These are phyloP conservation scores for Orchesella cincta DNA, from an alignment of 1,140 invertebrate genomes.

Conservation along the genomic window DNA sequence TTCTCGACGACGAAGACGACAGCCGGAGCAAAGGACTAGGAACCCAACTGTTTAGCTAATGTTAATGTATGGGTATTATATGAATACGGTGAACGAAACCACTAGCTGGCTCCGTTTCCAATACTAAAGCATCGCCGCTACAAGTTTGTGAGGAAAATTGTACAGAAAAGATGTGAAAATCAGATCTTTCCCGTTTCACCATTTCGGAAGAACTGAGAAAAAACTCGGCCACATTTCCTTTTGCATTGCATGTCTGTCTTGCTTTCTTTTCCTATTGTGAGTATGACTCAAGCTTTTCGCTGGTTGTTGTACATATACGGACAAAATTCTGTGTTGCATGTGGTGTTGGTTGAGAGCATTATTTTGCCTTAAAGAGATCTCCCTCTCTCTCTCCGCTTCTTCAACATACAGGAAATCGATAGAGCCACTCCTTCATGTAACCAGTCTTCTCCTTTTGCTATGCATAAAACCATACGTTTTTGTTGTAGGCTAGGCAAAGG, in stretches of 20 bases:
- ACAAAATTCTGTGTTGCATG: no score
- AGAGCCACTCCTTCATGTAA: slow-evolving; percentile 25
- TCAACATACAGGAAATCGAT: slow-evolving; percentile 20
- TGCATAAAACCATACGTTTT: neutral
- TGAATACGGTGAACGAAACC: neutral
- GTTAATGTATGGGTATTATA: neutral
- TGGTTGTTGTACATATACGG: neutral
- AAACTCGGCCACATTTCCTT: slow-evolving; percentile 12
- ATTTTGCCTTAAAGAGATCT: neutral
- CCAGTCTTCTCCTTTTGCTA: slow-evolving; percentile 7
- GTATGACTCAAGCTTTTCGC: neutral
- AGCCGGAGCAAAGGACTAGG: slow-evolving; percentile 2
- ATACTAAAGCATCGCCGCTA: no score
- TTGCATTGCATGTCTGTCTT: neutral
- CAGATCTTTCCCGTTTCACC: slow-evolving; percentile 16
- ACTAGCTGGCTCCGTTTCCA: no score
- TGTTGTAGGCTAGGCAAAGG: slow-evolving; percentile 21
- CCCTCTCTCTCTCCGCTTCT: neutral
- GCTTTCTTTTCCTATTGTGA: neutral
- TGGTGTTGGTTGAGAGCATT: no score
- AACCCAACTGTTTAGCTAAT: neutral
- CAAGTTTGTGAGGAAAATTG: no score
- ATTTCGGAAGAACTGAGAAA: slow-evolving; percentile 5
- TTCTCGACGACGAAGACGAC: neutral
- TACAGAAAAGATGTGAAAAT: slow-evolving; percentile 17